phyloP scores from a whole-genome alignment of 37 sponge, comb jelly and placozoan species.

The Haliclona indistincta region DNA sequence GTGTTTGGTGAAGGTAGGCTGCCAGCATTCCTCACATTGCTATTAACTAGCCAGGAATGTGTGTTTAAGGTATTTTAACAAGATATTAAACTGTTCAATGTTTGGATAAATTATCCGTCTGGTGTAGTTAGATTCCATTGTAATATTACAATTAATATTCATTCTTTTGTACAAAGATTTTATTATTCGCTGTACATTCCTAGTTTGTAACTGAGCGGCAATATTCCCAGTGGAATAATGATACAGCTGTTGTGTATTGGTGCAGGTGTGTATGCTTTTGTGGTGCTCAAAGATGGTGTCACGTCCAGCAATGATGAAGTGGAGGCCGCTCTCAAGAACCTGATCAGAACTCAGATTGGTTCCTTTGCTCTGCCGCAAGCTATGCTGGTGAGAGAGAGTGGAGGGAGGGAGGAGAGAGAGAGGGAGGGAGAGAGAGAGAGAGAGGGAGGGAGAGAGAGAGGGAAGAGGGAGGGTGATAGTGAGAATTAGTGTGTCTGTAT shows the following conservation, averaged over 20 bases:
- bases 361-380: constrained; percentile 86
- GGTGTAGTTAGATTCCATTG: not conserved
- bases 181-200: not conserved
- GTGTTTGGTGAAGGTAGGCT: constrained; percentile 63
- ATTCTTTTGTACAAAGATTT: too few species aligned
- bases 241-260: not conserved
- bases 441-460: not conserved
- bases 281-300: constrained; percentile 80
- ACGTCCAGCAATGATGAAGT: constrained; percentile 40
- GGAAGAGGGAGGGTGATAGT: not conserved
- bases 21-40: not conserved
- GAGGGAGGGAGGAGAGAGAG: not conserved
- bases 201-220: not conserved
- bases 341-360: constrained; percentile 70
- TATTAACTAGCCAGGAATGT: not conserved
- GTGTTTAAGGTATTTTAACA: not conserved
- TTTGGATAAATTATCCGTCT: not conserved
- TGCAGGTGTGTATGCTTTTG: constrained; percentile 75
- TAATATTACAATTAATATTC: not conserved
- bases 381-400: constrained; percentile 47
- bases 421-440: not conserved
- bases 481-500: not conserved
- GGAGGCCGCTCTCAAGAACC: constrained; percentile 14
- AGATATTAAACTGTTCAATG: not conserved
- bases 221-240: not conserved